A percentile compares a stretch with the other conserved stretches of the same genome.
These are phyloP conservation scores for Dryobates pubescens DNA, from an alignment of 2,797 vertebrate species.

Conservation along the genomic window DNA sequence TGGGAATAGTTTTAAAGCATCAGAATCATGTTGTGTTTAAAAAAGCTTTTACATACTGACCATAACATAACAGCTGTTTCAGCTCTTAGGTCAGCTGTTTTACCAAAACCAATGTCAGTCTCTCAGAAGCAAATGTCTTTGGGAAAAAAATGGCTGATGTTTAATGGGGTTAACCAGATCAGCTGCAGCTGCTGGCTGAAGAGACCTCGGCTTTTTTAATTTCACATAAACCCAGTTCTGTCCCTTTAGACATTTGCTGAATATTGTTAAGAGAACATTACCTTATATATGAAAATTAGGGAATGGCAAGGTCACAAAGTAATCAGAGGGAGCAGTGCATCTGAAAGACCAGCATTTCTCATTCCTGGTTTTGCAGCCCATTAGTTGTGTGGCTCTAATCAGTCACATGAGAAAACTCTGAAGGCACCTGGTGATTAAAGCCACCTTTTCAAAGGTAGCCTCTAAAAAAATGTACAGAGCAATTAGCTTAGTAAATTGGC, in stretches of 20 bases:
- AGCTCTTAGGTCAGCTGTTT: not conserved
- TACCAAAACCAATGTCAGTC: not conserved
- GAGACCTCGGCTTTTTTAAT: not conserved
- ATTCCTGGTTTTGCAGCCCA: not conserved
- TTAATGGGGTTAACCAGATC: not conserved
- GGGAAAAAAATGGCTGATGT: not conserved
- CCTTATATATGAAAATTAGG: conserved; percentile 5
- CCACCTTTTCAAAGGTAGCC: conserved; percentile 11
- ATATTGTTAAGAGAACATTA: not conserved
- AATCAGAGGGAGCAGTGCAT: not conserved
- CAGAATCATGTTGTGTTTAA: not conserved
- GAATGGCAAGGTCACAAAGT: not conserved
- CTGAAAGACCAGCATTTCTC: not conserved
- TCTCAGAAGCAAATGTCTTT: conserved; percentile 7
- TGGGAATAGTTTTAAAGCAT: conserved; percentile 12
- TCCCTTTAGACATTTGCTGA: conserved; percentile 3
- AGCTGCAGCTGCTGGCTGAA: not conserved
- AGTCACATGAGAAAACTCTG: not conserved
- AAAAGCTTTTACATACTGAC: not conserved
- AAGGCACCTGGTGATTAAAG: conserved; percentile 55
- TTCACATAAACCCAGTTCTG: not conserved
- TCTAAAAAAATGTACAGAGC: conserved; percentile 23
- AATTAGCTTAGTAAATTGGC: conserved; percentile 51
- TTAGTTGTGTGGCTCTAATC: conserved; percentile 5
- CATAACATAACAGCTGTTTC: not conserved